Percentiles rank a stretch among this genome's conserved stretches.
These are phyloP conservation scores for Ophion ventricosus DNA, from an alignment of 2,888 invertebrate genomes.

Conservation along the genomic window DNA sequence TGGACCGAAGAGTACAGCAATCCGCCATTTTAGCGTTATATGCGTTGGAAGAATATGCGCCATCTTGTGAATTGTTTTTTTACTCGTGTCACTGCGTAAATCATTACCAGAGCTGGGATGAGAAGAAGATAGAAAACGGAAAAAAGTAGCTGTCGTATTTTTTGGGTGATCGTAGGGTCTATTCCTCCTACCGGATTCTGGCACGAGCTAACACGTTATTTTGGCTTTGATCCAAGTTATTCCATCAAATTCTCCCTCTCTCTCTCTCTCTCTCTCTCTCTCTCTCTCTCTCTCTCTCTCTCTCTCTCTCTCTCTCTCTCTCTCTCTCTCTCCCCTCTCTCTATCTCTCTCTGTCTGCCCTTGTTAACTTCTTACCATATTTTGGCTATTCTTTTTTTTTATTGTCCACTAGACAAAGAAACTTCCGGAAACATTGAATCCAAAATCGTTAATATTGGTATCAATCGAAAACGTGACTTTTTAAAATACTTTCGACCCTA, in stretches of 20 bases:
- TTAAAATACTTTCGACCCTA: neutral
- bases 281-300: too few species aligned
- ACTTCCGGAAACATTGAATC: too few species aligned
- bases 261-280: too few species aligned
- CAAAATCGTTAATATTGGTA: too few species aligned
- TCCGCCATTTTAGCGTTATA: neutral
- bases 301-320: too few species aligned
- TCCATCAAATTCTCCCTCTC: conserved; percentile 28
- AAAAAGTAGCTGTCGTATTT: conserved; percentile 41
- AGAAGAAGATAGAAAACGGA: conserved; percentile 30
- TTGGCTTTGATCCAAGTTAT: conserved; percentile 76
- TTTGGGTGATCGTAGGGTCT: conserved; percentile 60
- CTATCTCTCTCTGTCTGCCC: too few species aligned
- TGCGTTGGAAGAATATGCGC: neutral
- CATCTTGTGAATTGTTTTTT: conserved; percentile 25
- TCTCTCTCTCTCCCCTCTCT: too few species aligned
- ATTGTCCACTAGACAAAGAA: neutral
- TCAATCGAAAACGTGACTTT: neutral
- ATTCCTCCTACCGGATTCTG: conserved; percentile 70
- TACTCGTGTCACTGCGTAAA: conserved; percentile 1
- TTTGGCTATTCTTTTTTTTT: conserved; percentile 5
- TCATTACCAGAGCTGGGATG: conserved; percentile 15
- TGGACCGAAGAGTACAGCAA: neutral
- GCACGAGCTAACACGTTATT: conserved; percentile 70
- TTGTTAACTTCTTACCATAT: neutral